Evolutionary conservation across 2,797 vertebrate genomes (phyloP).

Genomic region (Gallirallus australis): DNA sequence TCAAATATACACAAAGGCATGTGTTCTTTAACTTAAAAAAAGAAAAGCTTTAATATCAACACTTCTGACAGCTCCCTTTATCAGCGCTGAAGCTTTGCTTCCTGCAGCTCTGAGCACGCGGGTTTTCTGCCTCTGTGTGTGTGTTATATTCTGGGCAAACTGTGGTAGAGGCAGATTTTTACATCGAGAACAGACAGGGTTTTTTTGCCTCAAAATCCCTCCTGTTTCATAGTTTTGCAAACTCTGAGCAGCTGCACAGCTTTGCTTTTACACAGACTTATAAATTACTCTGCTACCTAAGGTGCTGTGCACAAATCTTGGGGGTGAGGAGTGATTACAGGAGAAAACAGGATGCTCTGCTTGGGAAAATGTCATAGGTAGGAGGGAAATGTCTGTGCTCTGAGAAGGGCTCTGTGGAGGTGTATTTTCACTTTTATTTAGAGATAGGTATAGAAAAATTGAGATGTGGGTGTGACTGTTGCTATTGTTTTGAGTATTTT

Average conservation of each 20-base stretch:
- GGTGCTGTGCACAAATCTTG: neutral
- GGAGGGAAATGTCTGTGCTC: neutral
- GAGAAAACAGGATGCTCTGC: neutral
- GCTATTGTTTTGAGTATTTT: neutral
- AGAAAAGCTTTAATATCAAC: constrained; percentile 33
- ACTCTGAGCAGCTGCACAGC: constrained; percentile 10
- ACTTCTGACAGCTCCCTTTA: constrained; percentile 50
- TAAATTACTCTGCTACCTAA: neutral
- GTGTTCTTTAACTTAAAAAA: neutral
- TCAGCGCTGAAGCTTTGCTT: constrained; percentile 2
- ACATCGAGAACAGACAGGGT: too few relatives aligned
- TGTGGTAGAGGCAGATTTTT: neutral
- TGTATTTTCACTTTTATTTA: neutral
- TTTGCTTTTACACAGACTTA: neutral
- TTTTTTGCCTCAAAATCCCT: neutral
- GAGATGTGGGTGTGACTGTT: accelerated
- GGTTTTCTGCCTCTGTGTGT: neutral
- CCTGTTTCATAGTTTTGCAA: neutral
- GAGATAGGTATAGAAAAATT: accelerated
- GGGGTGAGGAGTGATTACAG: neutral
- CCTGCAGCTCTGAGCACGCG: neutral
- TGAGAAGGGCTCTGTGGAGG: neutral
- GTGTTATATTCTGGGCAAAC: neutral
- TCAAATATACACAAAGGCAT: neutral
- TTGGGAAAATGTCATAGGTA: neutral